phyloP scores from a whole-genome alignment of 2,888 invertebrate genomes.

The Auanema freiburgensis region DNA sequence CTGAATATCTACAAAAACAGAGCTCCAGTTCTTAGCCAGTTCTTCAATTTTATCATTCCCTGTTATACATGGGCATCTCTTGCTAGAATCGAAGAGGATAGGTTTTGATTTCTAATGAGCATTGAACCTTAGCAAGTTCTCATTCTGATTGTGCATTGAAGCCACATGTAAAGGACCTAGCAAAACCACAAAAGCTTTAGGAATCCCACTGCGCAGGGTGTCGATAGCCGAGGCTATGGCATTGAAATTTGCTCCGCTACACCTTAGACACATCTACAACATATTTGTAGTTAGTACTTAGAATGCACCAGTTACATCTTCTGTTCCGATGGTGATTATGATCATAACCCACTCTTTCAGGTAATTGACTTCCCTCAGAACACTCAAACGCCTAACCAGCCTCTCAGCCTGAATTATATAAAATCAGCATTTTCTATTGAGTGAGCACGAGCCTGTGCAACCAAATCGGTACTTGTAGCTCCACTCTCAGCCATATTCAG shows the following conservation, averaged over 20 bases:
- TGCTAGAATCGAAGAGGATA: no score
- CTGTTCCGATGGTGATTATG: slow-evolving; percentile 61
- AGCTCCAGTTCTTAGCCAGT: slow-evolving; percentile 47
- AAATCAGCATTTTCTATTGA: background rate
- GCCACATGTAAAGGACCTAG: slow-evolving; percentile 61
- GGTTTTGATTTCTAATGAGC: no score
- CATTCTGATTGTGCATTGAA: slow-evolving; percentile 44
- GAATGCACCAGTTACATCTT: slow-evolving; percentile 45
- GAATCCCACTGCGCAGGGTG: slow-evolving; percentile 50
- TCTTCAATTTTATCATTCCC: slow-evolving; percentile 45
- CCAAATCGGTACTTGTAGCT: slow-evolving; percentile 48
- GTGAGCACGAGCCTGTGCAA: slow-evolving; percentile 36
- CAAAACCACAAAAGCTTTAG: slow-evolving; percentile 57
- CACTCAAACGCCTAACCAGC: slow-evolving; percentile 45
- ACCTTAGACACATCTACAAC: slow-evolving; percentile 48
- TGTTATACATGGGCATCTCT: slow-evolving; percentile 50
- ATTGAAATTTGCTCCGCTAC: slow-evolving; percentile 45
- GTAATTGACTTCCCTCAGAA: slow-evolving; percentile 46
- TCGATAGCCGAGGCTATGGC: slow-evolving; percentile 50
- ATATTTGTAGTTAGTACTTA: slow-evolving; percentile 3
- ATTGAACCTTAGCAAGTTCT: slow-evolving; percentile 53
- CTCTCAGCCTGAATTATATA: slow-evolving; percentile 41
- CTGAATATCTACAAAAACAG: slow-evolving; percentile 34
- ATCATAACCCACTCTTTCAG: slow-evolving; percentile 61
- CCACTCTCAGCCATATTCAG: slow-evolving; percentile 55